A percentile compares a stretch with the other conserved stretches of the same genome.
Conservation (phyloP, 2,888 invertebrate species). For the Spodoptera exigua region DNA sequence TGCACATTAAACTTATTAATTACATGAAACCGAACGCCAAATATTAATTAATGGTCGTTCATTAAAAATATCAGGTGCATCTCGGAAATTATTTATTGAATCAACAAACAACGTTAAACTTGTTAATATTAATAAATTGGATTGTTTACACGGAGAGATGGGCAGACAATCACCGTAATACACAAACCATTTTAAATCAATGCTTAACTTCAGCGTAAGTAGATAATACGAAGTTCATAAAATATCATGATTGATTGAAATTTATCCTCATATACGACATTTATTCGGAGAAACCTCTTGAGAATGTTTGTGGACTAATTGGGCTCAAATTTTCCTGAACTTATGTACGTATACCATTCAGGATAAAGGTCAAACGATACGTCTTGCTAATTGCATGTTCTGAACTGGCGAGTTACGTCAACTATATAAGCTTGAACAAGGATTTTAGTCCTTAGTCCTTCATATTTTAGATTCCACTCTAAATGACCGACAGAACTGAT, state of each 20-base stretch:
- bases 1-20: slow-evolving; percentile 15
- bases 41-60: slow-evolving; percentile 43
- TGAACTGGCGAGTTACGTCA: too few relatives aligned
- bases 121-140: slow-evolving; percentile 41
- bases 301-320: too few relatives aligned
- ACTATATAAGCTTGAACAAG: too few relatives aligned
- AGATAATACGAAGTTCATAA: background rate
- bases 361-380: too few relatives aligned
- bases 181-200: slow-evolving; percentile 34
- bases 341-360: too few relatives aligned
- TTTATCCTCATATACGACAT: background rate
- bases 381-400: too few relatives aligned
- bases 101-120: slow-evolving; percentile 38
- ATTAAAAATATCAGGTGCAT: slow-evolving; percentile 46
- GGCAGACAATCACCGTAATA: slow-evolving; percentile 21
- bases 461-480: too few relatives aligned
- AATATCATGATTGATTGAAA: slow-evolving; percentile 6
- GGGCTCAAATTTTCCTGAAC: too few relatives aligned
- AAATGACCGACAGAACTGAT: too few relatives aligned
- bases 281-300: too few relatives aligned
- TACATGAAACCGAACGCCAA: slow-evolving; percentile 16
- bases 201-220: slow-evolving; percentile 2
- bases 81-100: slow-evolving; percentile 38
- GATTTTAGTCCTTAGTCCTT: too few relatives aligned
- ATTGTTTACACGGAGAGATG: slow-evolving; percentile 12